phyloP scores from a whole-genome alignment of 2,113 vertebrate species.

The Dascyllus trimaculatus region DNA sequence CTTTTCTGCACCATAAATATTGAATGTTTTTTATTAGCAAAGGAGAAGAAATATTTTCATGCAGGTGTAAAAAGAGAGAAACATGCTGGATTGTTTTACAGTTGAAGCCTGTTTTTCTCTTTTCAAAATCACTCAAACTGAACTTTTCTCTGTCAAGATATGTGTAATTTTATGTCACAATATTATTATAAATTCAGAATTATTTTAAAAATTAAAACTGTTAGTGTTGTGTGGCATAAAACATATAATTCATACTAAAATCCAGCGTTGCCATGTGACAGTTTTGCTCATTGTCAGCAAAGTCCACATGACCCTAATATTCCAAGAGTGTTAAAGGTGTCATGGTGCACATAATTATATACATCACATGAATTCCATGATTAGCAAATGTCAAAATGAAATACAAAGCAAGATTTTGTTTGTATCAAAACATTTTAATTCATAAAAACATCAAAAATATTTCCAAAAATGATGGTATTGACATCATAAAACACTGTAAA shows the following conservation, averaged over 20 bases:
- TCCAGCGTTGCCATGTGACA: not conserved
- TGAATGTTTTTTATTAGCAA: no score
- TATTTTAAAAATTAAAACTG: no score
- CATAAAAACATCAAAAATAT: conserved; percentile 40
- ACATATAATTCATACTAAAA: not conserved
- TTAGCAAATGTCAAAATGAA: not conserved
- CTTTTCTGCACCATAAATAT: no score
- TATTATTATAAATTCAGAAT: no score
- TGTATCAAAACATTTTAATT: conserved; percentile 60
- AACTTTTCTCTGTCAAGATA: no score
- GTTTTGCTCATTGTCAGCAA: not conserved
- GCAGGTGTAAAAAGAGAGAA: no score
- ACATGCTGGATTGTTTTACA: no score
- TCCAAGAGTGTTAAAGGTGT: not conserved
- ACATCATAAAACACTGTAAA: conserved; percentile 28
- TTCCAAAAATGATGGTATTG: conserved; percentile 50
- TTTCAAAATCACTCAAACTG: no score
- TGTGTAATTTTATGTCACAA: no score
- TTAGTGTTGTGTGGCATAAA: not conserved
- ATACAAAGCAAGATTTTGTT: not conserved
- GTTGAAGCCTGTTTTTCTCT: no score
- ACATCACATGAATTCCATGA: not conserved
- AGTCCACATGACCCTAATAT: not conserved
- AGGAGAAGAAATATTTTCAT: no score
- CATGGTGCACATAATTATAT: no score